Percentiles rank a stretch among this genome's conserved stretches.
Evolutionary conservation across 2,797 vertebrate species (phyloP).

Genomic region (Bucorvus abyssinicus): DNA sequence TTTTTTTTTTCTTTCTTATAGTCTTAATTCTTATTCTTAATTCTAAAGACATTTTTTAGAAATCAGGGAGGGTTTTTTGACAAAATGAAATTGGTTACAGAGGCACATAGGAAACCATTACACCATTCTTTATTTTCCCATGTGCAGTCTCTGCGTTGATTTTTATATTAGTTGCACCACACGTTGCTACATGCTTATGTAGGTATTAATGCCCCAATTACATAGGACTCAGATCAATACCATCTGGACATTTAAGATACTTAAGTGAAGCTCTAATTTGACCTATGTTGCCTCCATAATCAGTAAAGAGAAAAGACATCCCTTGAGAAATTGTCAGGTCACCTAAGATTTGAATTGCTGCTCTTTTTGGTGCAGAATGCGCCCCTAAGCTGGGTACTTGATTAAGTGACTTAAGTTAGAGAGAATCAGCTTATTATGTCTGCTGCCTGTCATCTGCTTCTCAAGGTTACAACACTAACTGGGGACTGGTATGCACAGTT

Average conservation of each 20-base stretch:
- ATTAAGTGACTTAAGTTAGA: not conserved
- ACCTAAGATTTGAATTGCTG: conserved; percentile 18
- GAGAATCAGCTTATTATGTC: not conserved
- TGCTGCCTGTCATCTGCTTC: not conserved
- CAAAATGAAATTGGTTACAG: conserved; percentile 3
- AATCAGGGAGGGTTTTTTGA: not conserved
- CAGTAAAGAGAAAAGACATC: conserved; percentile 44
- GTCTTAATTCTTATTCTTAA: not conserved
- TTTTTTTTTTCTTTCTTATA: not conserved
- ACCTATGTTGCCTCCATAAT: conserved; percentile 49
- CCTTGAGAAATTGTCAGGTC: conserved; percentile 46
- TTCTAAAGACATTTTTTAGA: not conserved
- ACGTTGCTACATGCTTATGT: not conserved
- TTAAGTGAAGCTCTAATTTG: conserved; percentile 56
- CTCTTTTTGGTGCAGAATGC: not conserved
- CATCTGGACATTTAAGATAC: conserved; percentile 60
- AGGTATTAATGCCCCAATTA: conserved; percentile 52
- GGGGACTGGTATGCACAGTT: not conserved
- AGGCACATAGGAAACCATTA: not conserved
- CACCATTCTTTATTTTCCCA: conserved; percentile 14
- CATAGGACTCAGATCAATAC: conserved; percentile 54
- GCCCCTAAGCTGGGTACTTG: not conserved
- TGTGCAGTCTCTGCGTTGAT: not conserved
- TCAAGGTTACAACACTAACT: not conserved
- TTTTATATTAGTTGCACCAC: conserved; percentile 28